Base-by-base conservation (phyloP, 2,888 invertebrate species). In the Thelaira solivaga region DNA sequence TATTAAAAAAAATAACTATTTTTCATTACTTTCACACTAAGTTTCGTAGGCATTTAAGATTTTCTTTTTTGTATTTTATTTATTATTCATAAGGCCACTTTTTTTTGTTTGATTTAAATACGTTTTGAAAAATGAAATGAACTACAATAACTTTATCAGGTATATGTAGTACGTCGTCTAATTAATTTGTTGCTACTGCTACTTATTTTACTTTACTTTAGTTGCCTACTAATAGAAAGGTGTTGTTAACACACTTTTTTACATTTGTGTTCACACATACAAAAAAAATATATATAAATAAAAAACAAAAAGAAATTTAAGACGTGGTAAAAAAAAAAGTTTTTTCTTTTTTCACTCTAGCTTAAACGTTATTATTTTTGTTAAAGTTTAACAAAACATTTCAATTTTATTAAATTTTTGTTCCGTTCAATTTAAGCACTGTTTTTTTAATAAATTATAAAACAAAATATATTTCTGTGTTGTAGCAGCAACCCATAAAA, bases 21-120 rank as follows among this genome's bases (percentile, higher is more conserved):
- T 51, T 47, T 31, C 20, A 2, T 39, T 31, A 47, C 41, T 64
- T 72, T 57, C 41, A 59, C 51, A 49, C 49, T 11, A 53, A 45
- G 41, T 68, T 71, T 67, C 26, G 16, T 53, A n/a, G n/a, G n/a
- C n/a, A 39, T 55, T 67, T 24, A 49, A 29, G 29, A 57, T 72
- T 61, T 53, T 2, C 34, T 72, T 57, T 34, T 80, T 41, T 16
- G 31, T 72, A 62, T 34, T 80, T 41, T 16, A 31, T 67, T 36
- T 57, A 57, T 68, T 69, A 78, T 69, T 74, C 59, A 74, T 78
- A 78, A 78, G 78, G 78, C 69, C 78, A 78, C 74, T 72, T 62
- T 20, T 22, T 55, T 53, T 71, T 61, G 6, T 43, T 74, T 61
- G 29, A 67, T 55, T 64, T 34, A 53, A 64, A 69, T 45, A 61